Percentiles rank a stretch among this genome's conserved stretches.
phyloP scores from a whole-genome alignment of 2,797 vertebrate species.

The Odontamblyopus lacepedii region DNA sequence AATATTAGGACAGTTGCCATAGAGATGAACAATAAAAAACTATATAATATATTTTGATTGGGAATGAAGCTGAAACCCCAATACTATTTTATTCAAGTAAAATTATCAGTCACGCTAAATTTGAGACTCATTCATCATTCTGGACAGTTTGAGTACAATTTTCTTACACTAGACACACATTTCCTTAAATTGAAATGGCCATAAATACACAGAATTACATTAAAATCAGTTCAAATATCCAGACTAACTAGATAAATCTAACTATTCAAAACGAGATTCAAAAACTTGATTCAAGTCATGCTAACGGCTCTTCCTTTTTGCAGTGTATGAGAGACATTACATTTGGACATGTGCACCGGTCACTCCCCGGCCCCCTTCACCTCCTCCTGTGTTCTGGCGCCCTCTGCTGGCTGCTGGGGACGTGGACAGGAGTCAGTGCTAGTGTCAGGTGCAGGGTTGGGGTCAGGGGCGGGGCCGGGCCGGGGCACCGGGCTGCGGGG shows the following conservation, averaged over 20 bases:
- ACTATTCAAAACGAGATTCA: neutral
- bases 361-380: constrained; percentile 57
- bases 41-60: no score
- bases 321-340: constrained; percentile 55
- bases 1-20: no score
- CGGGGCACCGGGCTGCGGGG: constrained; percentile 26
- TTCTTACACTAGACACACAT: no score
- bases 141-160: no score
- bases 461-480: constrained; percentile 48
- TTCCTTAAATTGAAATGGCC: no score
- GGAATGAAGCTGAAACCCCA: no score
- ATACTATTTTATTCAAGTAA: no score
- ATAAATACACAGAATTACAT: no score
- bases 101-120: no score
- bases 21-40: no score
- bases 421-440: constrained; percentile 57
- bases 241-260: neutral
- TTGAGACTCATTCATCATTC: no score
- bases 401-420: constrained; percentile 54
- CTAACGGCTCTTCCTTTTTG: neutral
- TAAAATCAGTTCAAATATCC: no score
- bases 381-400: constrained; percentile 37
- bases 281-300: neutral
- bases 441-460: constrained; percentile 35
- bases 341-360: constrained; percentile 29